phyloP scores from a whole-genome alignment of 2,888 invertebrate species.

The Drosophila kanekoi region DNA sequence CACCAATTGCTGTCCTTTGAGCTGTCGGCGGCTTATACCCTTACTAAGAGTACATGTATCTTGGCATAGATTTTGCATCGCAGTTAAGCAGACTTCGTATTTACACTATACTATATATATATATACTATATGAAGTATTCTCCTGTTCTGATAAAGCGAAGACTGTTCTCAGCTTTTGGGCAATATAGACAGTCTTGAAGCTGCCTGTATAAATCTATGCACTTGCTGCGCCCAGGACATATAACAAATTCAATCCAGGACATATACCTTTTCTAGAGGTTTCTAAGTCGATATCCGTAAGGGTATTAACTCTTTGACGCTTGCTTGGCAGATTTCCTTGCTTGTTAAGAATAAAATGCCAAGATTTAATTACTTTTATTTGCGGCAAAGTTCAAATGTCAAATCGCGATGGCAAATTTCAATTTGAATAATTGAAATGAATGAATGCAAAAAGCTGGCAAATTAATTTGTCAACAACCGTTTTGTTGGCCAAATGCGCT shows the following conservation, averaged over 20 bases:
- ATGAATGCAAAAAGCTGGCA: conserved; percentile 29
- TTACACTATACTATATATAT: too few relatives aligned
- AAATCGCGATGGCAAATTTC: conserved; percentile 17
- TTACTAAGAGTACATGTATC: background rate
- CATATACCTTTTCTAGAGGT: too few relatives aligned
- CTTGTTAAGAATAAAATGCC: background rate
- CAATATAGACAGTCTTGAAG: too few relatives aligned
- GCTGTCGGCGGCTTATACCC: background rate
- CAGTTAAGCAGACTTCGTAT: too few relatives aligned
- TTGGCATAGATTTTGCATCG: background rate
- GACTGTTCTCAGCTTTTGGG: too few relatives aligned
- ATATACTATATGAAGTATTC: too few relatives aligned
- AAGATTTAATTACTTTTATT: conserved; percentile 26
- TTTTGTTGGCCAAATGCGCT: conserved; percentile 22
- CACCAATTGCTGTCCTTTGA: conserved; percentile 4
- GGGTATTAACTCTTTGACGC: background rate
- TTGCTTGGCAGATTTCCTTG: background rate
- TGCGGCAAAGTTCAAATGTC: conserved; percentile 12
- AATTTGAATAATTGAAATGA: conserved; percentile 58
- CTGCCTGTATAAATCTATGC: too few relatives aligned
- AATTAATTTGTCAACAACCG: conserved; percentile 47
- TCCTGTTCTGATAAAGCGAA: too few relatives aligned
- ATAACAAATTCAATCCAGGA: too few relatives aligned
- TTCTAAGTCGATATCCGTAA: background rate
- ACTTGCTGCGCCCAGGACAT: too few relatives aligned